phyloP scores from a whole-genome alignment of 2,113 vertebrate genomes.

The Fregetta grallaria region DNA sequence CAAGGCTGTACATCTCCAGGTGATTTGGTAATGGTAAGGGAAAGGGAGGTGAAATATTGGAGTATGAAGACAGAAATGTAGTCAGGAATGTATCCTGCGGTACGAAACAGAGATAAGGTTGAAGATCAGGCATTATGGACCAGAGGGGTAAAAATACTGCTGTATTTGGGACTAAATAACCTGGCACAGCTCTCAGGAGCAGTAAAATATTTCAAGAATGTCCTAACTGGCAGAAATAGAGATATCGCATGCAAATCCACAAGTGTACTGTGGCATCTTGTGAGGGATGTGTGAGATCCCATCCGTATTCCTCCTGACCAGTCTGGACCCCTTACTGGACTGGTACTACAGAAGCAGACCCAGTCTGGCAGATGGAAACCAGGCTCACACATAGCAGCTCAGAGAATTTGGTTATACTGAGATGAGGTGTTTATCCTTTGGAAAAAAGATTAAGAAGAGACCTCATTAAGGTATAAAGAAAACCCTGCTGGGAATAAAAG shows the following conservation, averaged over 20 bases:
- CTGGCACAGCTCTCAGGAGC: not conserved
- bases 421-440: slow-evolving; percentile 5
- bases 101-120: not conserved
- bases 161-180: not conserved
- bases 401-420: not conserved
- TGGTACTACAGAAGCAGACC: not conserved
- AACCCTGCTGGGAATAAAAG: slow-evolving; percentile 42
- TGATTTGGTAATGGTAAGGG: slow-evolving; percentile 14
- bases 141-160: not conserved
- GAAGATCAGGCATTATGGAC: not conserved
- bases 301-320: not conserved
- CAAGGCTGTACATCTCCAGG: not conserved
- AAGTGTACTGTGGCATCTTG: fast-evolving
- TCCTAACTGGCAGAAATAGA: not conserved
- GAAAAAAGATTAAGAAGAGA: slow-evolving; percentile 24
- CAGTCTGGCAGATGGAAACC: not conserved
- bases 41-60: slow-evolving; percentile 24
- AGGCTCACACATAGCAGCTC: not conserved
- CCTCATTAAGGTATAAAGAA: slow-evolving; percentile 52
- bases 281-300: not conserved
- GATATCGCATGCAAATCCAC: not conserved
- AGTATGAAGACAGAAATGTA: not conserved
- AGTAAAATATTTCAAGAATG: not conserved
- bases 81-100: not conserved
- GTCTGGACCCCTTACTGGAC: not conserved